These are phyloP conservation scores for Perca fluviatilis DNA, from an alignment of 2,113 vertebrate genomes.

Conservation along the genomic window DNA sequence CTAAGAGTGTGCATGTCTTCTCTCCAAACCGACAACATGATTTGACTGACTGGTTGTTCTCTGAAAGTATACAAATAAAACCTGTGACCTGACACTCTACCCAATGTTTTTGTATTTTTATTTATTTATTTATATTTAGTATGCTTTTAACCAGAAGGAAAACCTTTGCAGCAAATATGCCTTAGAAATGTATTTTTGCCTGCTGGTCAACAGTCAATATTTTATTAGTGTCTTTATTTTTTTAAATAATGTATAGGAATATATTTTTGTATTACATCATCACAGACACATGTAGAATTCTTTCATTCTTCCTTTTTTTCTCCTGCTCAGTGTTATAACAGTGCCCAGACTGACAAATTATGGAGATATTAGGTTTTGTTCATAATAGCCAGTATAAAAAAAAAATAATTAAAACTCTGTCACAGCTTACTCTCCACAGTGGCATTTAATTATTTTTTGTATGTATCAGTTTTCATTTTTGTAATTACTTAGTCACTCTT, in stretches of 20 bases:
- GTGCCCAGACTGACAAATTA: conserved; percentile 1
- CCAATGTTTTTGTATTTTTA: not conserved
- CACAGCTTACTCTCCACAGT: not conserved
- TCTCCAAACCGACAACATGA: not conserved
- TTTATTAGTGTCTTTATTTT: too few species aligned
- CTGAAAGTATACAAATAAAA: not conserved
- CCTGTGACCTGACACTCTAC: not conserved
- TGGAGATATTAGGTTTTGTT: conserved; percentile 9
- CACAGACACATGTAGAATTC: not conserved
- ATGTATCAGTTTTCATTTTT: conserved; percentile 6
- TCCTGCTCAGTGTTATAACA: not conserved
- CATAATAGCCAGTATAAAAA: not conserved
- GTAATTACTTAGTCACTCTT: conserved; percentile 21
- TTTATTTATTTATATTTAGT: not conserved
- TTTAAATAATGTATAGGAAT: too few species aligned
- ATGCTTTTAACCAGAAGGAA: not conserved
- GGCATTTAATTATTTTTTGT: not conserved
- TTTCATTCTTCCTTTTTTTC: not conserved
- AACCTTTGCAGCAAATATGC: not conserved
- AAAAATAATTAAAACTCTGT: not conserved
- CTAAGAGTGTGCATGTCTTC: not conserved
- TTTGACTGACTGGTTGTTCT: not conserved
- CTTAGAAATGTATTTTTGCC: not conserved
- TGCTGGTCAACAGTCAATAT: not conserved
- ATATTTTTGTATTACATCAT: not conserved